Evolutionary conservation across 2,113 vertebrate genomes (phyloP), one percentile per base, ranked within the genome.

Genomic region (Leptobrachium ailaonicum): DNA sequence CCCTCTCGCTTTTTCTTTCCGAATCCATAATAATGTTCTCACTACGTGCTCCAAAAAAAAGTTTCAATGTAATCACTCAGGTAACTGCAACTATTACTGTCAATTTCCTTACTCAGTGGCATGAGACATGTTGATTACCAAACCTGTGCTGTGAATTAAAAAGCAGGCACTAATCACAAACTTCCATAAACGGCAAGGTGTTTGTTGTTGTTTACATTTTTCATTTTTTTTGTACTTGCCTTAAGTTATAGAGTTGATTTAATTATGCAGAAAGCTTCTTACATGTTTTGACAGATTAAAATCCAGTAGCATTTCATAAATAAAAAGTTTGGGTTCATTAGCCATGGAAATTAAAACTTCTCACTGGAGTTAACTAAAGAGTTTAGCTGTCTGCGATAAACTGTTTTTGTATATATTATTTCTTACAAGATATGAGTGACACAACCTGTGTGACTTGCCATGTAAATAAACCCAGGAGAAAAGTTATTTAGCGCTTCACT

Each of bases 231-330:
- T 44, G 68, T 7, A 20, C 69, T 79, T 40, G 40, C 20, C 69
- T 9, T 13, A 71, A 63, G 66, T 66, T 66, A 64, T 71, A 42
- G 12, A 72, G 69, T 42, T 64, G 77, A 79, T 72, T 63, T 79
- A 50, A 79, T 79, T 79, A 79, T 53, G 40, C 69, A 72, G 40
- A 79, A 50, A 20, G 32, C 68, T 54, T 64, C 11, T 50, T 54
- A 9, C 56, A 41, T 72, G 69, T 79, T 79, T 63, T 79, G 77
- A 79, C 77, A 79, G 69, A 54, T 79, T 68, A 79, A 68, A 71
- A 79, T 72, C 69, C 43, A 11, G 58, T 4, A 66, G 2, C 4
- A 53, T 10, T 79, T 3, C 56, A 79, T 64, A 13, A 60, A 60
- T 50, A 56, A 64, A 64, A 71, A 43, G 11, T 53, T 53, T 77